Percentiles rank a stretch among this genome's conserved stretches.
Evolutionary conservation across 2,888 invertebrate species (phyloP).

Genomic region (Scrobipalpa atriplicella): DNA sequence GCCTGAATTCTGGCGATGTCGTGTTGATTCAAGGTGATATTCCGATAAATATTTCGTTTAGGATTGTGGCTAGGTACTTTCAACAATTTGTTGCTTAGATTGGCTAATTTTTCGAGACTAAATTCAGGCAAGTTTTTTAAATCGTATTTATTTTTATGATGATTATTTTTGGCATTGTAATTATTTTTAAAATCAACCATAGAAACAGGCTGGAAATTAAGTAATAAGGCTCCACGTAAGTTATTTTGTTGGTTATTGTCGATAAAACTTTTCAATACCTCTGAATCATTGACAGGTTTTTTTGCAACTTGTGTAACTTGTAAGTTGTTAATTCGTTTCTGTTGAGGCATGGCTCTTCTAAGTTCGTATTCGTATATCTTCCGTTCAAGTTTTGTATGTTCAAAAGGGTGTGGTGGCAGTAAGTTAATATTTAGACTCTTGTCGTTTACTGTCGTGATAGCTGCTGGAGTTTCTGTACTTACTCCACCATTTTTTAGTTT

Average conservation of each 20-base stretch:
- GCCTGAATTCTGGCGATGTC: neutral
- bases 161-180: neutral
- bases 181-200: neutral
- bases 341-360: neutral
- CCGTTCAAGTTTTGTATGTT: neutral
- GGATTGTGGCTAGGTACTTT: neutral
- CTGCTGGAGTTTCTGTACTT: conserved; percentile 32
- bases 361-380: neutral
- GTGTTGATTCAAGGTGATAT: neutral
- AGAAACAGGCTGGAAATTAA: conserved; percentile 20
- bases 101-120: neutral
- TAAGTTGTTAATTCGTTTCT: neutral
- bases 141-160: neutral
- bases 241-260: neutral
- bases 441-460: conserved; percentile 34
- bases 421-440: conserved; percentile 58
- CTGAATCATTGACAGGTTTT: neutral
- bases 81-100: neutral
- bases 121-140: neutral
- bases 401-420: conserved; percentile 46
- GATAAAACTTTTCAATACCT: neutral
- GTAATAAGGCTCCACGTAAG: conserved; percentile 20
- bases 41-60: neutral
- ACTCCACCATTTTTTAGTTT: conserved; percentile 29
- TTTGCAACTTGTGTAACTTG: neutral